These are phyloP conservation scores for Merluccius polli DNA, from an alignment of 2,797 vertebrate species.

Conservation along the genomic window DNA sequence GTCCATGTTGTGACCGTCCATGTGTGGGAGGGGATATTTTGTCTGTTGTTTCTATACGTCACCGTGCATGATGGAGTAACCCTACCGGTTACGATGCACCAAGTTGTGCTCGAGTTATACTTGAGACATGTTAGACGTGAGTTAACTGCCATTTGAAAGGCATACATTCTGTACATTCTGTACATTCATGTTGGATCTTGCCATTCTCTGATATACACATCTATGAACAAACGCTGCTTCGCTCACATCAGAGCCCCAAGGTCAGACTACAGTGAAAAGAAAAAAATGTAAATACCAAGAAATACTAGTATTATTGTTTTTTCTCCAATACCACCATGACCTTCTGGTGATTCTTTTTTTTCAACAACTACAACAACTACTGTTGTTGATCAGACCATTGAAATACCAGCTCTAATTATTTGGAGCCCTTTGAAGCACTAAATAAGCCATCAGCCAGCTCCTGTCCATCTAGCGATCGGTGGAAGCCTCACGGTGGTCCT, in stretches of 20 bases:
- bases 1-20: not conserved
- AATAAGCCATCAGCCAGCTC: not conserved
- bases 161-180: too few species aligned
- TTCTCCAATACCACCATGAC: not conserved
- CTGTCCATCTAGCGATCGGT: not conserved
- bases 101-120: not conserved
- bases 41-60: not conserved
- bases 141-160: not conserved
- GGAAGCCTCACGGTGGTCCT: not conserved
- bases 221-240: not conserved
- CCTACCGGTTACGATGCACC: not conserved
- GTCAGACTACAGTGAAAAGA: not conserved
- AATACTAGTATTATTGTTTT: not conserved
- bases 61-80: not conserved
- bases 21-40: not conserved
- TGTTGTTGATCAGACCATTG: not conserved
- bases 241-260: not conserved
- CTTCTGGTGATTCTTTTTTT: not conserved
- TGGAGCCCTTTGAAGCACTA: not conserved
- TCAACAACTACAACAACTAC: not conserved
- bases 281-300: not conserved
- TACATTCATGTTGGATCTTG: not conserved
- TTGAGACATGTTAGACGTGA: too few species aligned
- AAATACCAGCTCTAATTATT: not conserved
- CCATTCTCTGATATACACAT: not conserved